Conservation (phyloP, 2,797 vertebrate genomes). For the Euphonia xanthogaster region DNA sequence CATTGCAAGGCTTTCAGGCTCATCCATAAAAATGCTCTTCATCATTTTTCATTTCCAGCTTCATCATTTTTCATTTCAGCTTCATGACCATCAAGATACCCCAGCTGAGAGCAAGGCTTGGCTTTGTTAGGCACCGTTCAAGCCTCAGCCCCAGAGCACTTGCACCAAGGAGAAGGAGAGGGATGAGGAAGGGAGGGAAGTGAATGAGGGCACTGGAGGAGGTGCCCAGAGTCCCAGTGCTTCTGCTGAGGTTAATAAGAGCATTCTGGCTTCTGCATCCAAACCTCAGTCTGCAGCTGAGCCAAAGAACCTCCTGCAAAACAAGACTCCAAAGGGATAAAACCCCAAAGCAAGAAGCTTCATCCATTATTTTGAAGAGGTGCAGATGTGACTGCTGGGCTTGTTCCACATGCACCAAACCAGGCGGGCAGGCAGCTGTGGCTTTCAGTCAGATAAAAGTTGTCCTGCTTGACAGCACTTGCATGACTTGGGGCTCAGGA, state of each 20-base stretch:
- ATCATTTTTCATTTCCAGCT: neutral
- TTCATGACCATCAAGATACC: neutral
- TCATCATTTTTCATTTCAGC: neutral
- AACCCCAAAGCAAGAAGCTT: neutral
- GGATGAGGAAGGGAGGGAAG: neutral
- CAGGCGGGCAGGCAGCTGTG: fast-evolving
- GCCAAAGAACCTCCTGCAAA: neutral
- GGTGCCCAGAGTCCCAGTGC: too few relatives aligned
- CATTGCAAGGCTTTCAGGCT: neutral
- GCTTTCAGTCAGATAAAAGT: neutral
- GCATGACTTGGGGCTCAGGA: neutral
- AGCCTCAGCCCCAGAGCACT: neutral
- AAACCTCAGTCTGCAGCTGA: neutral
- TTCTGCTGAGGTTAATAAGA: neutral
- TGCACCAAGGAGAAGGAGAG: neutral
- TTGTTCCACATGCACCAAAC: neutral
- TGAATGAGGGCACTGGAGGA: neutral
- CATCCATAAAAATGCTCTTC: neutral
- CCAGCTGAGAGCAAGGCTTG: neutral
- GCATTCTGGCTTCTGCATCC: neutral
- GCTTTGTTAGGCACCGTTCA: neutral
- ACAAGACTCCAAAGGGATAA: neutral
- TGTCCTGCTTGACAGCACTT: neutral
- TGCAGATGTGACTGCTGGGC: neutral
- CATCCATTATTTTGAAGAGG: neutral